Base-by-base conservation (phyloP, 2,888 invertebrate species). In the Drepanosiphum platanoidis region DNA sequence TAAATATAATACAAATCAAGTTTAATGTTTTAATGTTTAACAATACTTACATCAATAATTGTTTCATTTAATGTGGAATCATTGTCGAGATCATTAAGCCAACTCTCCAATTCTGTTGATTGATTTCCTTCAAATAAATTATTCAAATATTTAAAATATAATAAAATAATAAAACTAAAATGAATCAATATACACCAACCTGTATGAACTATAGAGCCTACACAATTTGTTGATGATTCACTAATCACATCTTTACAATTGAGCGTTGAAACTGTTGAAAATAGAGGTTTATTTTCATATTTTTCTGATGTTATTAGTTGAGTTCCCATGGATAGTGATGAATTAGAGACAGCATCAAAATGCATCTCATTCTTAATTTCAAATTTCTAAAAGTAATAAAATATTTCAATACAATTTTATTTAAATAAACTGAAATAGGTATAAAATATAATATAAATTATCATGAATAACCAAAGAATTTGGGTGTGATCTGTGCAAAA, bases 41-140 rank as follows among this genome's bases (percentile, higher is more conserved):
- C 4, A 64, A 74, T 66, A 83, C 83, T 83, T 68, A 83, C 83
- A 27, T 83, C 83, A 9, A 27, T 52, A 75, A 75, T 75, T 66
- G 74, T 83, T 52, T 75, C 36, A 36, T 32, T 27, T 27, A 83
- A n/a, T 27, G 75, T 32, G 22, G n/a, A 66, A 46, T 68, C 52
- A 52, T 52, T 75, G 52, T 74, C 75, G 1, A 83, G 39, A 46
- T 46, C 34, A 74, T 34, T 83, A 27, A 83, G 46, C 75, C 75
- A 83, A 74, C 46, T 83, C 5, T 27, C 46, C 13, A 83, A 42
- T n/a, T 46, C 64, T 34, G n/a, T 46, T 2, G 74, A 34, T 52
- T 64, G 46, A 52, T 52, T 64, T 66, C 66, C 83, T 74, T 46
- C 32, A 34, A 64, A 36, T 66, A 32, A 30, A 22, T 22, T n/a